Base-by-base conservation (phyloP, 2,113 vertebrate genomes). In the Psilopogon haemacephalus region DNA sequence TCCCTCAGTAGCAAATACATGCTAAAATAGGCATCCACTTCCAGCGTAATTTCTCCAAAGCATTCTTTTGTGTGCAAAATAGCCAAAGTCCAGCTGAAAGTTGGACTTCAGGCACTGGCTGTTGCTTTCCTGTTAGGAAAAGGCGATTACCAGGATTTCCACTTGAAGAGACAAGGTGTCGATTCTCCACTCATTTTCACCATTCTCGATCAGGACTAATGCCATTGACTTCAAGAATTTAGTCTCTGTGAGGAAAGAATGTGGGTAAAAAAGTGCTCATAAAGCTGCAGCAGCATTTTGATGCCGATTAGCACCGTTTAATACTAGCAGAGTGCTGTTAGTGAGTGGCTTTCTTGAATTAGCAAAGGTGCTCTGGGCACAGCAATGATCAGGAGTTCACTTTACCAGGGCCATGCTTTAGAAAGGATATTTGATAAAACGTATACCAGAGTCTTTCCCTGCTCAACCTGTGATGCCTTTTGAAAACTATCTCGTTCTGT, bases 211-310 rank as follows among this genome's bases (percentile, higher is more conserved):
- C 75, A 81, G 26, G 46, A 87, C 52, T 91, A 91, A 95, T 81
- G 78, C 80, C 82, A 83, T 78, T 90, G 92, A 91, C 80, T 95
- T 92, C 84, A 72, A 89, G 90, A 75, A 65, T 80, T 94, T 85
- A 91, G 69, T 68, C 0, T 1, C 64, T 78, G 52, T 77, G 44
- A 86, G 55, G 64, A 59, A 88, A 81, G 75, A 95, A 93, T 60
- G 60, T 91, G 75, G 21, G 69, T 87, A 80, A 90, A 94, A 94
- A 96, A 72, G 69, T 90, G 33, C 58, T 87, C 40, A n/a, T 56
- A 91, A 71, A 92, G 70, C 81, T 94, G 73, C 59, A 78, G 59
- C 37, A 90, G 59, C 71, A 48, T 95, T 95, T 95, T 92, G 80
- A 68, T 92, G 78, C 59, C 2, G 9, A 82, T 90, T 95, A 94